A percentile compares a stretch with the other conserved stretches of the same genome.
Evolutionary conservation across 2,888 invertebrate genomes (phyloP).

Genomic region (Pristionchus arcanus): DNA sequence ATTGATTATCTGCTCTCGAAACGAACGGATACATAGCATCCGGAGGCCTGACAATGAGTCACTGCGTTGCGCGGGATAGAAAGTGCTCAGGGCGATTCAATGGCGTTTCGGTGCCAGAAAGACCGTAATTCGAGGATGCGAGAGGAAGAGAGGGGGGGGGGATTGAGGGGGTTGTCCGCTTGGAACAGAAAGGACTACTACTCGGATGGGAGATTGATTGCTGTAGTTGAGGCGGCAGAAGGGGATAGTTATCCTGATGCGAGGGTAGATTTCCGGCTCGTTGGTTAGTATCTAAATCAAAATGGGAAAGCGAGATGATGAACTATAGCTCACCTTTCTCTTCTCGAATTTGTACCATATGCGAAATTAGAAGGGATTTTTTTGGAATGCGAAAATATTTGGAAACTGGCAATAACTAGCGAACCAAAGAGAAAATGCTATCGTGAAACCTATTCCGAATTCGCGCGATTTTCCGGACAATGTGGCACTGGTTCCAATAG

Average conservation of each 20-base stretch:
- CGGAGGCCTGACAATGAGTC: no score
- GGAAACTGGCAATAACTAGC: no score
- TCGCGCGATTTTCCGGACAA: neutral
- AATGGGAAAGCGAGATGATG: neutral
- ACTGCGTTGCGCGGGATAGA: no score
- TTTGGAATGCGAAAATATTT: no score
- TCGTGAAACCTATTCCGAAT: neutral
- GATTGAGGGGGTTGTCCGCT: neutral
- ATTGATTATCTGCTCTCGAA: neutral
- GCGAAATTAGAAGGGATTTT: no score
- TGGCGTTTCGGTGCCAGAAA: neutral
- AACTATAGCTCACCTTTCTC: neutral
- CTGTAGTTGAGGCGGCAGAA: neutral
- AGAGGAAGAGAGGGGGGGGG: neutral
- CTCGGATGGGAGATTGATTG: neutral
- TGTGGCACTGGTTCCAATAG: neutral
- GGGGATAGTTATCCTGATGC: neutral
- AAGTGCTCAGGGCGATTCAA: no score
- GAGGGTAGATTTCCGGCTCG: neutral
- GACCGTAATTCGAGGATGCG: neutral
- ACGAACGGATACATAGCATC: neutral
- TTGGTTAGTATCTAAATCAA: neutral
- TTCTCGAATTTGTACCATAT: neutral
- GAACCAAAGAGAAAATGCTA: neutral
- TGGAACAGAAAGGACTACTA: neutral